These are phyloP conservation scores for Oscheius sp. DNA, from an alignment of 2,888 invertebrate species.

Conservation along the genomic window DNA sequence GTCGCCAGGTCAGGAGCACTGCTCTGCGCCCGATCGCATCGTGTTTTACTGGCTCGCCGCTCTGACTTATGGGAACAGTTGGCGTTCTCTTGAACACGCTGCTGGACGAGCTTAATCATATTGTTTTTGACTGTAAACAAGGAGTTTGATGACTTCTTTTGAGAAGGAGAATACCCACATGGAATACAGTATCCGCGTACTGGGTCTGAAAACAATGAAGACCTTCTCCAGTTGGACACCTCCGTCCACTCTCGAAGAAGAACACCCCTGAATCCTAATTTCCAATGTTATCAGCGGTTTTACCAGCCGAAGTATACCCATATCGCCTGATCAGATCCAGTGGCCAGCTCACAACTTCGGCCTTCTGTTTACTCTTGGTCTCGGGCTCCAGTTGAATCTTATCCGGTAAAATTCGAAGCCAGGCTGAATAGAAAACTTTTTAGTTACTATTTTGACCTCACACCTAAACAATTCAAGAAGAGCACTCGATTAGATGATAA, in stretches of 20 bases:
- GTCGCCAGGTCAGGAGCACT: slow-evolving; percentile 27
- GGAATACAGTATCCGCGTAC: slow-evolving; percentile 69
- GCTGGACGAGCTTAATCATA: slow-evolving; percentile 54
- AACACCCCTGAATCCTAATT: slow-evolving; percentile 60
- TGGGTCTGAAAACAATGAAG: slow-evolving; percentile 70
- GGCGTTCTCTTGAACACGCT: slow-evolving; percentile 57
- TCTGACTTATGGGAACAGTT: slow-evolving; percentile 34
- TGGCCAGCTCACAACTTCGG: slow-evolving; percentile 63
- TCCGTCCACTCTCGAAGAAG: slow-evolving; percentile 69
- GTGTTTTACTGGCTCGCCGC: slow-evolving; percentile 14
- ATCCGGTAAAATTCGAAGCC: slow-evolving; percentile 49
- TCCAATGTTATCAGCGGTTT: neutral
- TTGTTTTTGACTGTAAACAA: neutral
- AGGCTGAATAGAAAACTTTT: slow-evolving; percentile 49
- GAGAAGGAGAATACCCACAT: slow-evolving; percentile 42
- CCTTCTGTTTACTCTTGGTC: slow-evolving; percentile 50
- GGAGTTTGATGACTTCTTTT: neutral
- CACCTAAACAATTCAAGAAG: neutral
- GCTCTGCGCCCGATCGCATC: slow-evolving; percentile 28
- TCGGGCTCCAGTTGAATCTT: slow-evolving; percentile 21
- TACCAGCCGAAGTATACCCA: slow-evolving; percentile 68
- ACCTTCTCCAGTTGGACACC: slow-evolving; percentile 71
- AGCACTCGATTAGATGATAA: neutral
- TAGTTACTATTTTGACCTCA: neutral
- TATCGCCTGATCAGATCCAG: slow-evolving; percentile 67